Conservation (phyloP, 2,888 invertebrate species). For the Flexamia atlantica region DNA sequence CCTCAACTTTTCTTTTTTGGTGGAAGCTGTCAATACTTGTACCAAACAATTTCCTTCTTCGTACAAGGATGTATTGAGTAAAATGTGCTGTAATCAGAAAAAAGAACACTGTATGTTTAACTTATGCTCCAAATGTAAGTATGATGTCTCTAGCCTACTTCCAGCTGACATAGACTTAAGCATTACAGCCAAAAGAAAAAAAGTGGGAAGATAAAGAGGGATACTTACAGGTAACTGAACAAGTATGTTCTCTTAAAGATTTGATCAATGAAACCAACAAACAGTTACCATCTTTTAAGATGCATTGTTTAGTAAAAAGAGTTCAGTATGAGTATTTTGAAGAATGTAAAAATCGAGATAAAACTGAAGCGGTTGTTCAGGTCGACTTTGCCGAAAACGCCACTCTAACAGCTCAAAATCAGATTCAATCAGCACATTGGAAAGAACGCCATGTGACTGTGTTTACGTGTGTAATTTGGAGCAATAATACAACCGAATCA, state of each 20-base stretch:
- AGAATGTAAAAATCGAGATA: conserved; percentile 24
- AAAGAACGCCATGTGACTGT: conserved; percentile 44
- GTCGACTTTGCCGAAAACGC: conserved; percentile 31
- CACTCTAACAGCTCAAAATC: conserved; percentile 37
- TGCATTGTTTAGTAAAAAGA: conserved; percentile 15
- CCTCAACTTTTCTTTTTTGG: too few relatives aligned
- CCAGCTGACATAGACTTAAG: conserved; percentile 24
- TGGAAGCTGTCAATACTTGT: not conserved
- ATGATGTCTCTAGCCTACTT: not conserved
- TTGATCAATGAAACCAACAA: conserved; percentile 13
- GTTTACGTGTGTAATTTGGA: conserved; percentile 49
- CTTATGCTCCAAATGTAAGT: conserved; percentile 35
- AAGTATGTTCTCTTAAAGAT: conserved; percentile 21
- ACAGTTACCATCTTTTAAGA: conserved; percentile 34
- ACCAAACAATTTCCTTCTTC: conserved; percentile 23
- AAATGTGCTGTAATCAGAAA: conserved; percentile 21
- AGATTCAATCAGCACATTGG: conserved; percentile 32
- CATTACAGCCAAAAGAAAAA: not conserved
- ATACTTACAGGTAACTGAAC: conserved; percentile 26
- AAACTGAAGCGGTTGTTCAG: conserved; percentile 18
- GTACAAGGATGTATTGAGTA: conserved; percentile 37
- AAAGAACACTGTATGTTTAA: conserved; percentile 43
- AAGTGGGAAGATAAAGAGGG: conserved; percentile 43
- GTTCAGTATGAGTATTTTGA: conserved; percentile 51
- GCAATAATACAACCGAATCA: conserved; percentile 5